phyloP scores from a whole-genome alignment of 2,113 vertebrate species.

The Myotis davidii region DNA sequence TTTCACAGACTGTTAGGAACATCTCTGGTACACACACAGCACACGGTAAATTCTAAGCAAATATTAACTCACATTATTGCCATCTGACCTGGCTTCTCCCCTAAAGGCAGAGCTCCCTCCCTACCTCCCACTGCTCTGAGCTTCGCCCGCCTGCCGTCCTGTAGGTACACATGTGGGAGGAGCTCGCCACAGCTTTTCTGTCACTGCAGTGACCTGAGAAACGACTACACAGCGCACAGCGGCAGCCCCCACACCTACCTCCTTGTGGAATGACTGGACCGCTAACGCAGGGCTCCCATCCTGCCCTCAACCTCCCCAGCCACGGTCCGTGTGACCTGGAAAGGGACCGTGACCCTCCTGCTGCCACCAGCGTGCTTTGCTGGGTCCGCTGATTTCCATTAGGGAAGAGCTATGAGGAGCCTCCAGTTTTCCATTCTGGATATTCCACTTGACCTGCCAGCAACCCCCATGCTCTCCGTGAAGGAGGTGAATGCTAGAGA shows the following conservation, averaged over 20 bases:
- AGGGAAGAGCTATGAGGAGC: background rate
- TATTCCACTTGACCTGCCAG: background rate
- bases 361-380: background rate
- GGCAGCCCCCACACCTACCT: background rate
- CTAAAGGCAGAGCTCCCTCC: background rate
- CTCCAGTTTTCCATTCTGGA: background rate
- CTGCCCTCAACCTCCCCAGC: constrained; percentile 48
- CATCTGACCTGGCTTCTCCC: background rate
- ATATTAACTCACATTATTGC: background rate
- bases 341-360: background rate
- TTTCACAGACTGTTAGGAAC: background rate
- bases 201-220: background rate
- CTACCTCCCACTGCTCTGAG: background rate
- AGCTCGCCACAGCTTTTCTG: no score
- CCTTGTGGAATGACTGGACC: background rate
- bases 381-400: background rate
- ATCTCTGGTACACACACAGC: background rate
- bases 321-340: no score
- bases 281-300: constrained; percentile 57
- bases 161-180: background rate
- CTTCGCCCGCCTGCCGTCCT: background rate
- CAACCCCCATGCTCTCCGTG: background rate
- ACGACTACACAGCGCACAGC: accelerated
- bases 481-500: background rate
- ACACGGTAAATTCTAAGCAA: background rate